phyloP scores from a whole-genome alignment of 1,140 invertebrate genomes.

The Lepidostoma basale region DNA sequence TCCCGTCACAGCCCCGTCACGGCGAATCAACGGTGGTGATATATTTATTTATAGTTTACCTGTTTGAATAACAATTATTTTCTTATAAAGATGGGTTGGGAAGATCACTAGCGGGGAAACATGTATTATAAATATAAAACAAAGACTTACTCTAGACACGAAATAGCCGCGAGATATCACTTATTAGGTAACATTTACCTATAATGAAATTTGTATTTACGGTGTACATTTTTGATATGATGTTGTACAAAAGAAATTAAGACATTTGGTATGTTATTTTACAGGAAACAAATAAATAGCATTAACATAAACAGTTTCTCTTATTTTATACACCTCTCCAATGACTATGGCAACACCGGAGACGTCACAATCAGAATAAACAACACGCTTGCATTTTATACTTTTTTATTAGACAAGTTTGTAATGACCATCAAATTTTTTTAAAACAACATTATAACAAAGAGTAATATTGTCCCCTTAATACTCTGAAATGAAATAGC shows the following conservation, averaged over 20 bases:
- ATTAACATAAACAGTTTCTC: constrained; percentile 41
- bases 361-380: neutral
- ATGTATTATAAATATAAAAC: constrained; percentile 43
- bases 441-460: too few relatives aligned
- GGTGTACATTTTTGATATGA: constrained; percentile 65
- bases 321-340: constrained; percentile 1
- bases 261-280: constrained; percentile 65
- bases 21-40: constrained; percentile 8
- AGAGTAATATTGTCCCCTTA: too few relatives aligned
- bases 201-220: constrained; percentile 60
- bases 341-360: too few relatives aligned
- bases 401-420: neutral
- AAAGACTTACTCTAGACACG: constrained; percentile 44
- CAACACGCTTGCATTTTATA: too few relatives aligned
- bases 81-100: constrained; percentile 29
- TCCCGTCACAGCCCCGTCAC: neutral
- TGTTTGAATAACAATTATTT: constrained; percentile 35
- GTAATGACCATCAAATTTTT: too few relatives aligned
- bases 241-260: constrained; percentile 63
- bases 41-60: constrained; percentile 32
- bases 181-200: constrained; percentile 60
- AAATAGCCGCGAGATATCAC: constrained; percentile 45
- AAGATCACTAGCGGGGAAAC: constrained; percentile 22
- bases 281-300: constrained; percentile 58
- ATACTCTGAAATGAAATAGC: too few relatives aligned